Evolutionary conservation across 2,113 vertebrate genomes (phyloP).

Genomic region (Varanus salvator): DNA sequence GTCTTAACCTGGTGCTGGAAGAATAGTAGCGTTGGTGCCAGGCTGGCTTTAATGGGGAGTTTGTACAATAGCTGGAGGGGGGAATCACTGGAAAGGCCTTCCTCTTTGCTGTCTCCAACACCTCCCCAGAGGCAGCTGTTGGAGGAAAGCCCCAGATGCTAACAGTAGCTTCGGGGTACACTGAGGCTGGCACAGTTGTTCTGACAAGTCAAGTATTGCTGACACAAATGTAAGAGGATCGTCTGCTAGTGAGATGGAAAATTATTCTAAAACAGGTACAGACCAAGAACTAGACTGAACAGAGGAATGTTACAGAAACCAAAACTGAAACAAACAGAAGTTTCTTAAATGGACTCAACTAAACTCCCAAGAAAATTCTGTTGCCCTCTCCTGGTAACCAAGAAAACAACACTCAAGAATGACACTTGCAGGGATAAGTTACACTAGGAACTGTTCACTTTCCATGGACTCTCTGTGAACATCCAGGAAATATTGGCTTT

Average conservation of each 20-base stretch:
- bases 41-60: too few species aligned
- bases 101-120: too few species aligned
- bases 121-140: too few species aligned
- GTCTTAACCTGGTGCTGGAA: too few species aligned
- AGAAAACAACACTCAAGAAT: not conserved
- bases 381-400: not conserved
- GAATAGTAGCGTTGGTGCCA: too few species aligned
- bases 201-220: too few species aligned
- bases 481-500: not conserved
- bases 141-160: too few species aligned
- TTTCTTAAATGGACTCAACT: not conserved
- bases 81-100: too few species aligned
- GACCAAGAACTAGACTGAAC: not conserved
- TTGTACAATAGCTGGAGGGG: too few species aligned
- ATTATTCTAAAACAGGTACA: not conserved
- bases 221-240: not conserved
- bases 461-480: not conserved
- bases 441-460: not conserved
- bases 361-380: not conserved
- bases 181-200: too few species aligned
- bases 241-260: not conserved
- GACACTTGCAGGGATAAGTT: not conserved
- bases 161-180: too few species aligned
- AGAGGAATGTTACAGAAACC: not conserved
- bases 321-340: not conserved